These are phyloP conservation scores for Neoniphon sammara DNA, from an alignment of 2,797 vertebrate genomes.

Conservation along the genomic window DNA sequence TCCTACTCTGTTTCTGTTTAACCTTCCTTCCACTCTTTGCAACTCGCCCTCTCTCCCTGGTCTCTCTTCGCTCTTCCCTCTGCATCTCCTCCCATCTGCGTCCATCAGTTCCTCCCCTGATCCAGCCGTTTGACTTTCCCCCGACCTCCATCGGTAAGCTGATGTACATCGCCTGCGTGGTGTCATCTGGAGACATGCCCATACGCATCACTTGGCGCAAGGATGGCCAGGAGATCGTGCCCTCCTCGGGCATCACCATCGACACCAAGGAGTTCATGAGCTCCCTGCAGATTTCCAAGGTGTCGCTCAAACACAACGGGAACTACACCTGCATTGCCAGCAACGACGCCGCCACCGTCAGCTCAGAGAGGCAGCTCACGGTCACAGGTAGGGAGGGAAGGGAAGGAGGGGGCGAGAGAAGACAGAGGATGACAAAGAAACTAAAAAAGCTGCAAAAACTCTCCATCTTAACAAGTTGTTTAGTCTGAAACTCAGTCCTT, in stretches of 20 bases:
- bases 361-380: constrained; percentile 95
- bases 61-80: constrained; percentile 12
- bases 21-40: constrained; percentile 3
- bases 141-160: constrained; percentile 97
- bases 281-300: constrained; percentile 95
- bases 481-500: no score
- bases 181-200: constrained; percentile 98
- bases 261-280: constrained; percentile 98
- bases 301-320: constrained; percentile 96
- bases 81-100: constrained; percentile 44
- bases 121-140: constrained; percentile 98
- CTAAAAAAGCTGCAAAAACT: constrained; percentile 2
- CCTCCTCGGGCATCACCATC: constrained; percentile 94
- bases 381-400: constrained; percentile 87
- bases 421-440: not conserved
- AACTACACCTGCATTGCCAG: constrained; percentile 97
- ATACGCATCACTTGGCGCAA: constrained; percentile 99
- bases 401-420: not conserved
- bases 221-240: constrained; percentile 95
- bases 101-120: constrained; percentile 91
- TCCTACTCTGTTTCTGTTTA: constrained; percentile 24
- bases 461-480: no score
- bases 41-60: not conserved
- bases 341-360: constrained; percentile 95
- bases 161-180: constrained; percentile 98